These are phyloP conservation scores for Seriola aureovittata DNA, from an alignment of 2,113 vertebrate genomes.

Conservation along the genomic window DNA sequence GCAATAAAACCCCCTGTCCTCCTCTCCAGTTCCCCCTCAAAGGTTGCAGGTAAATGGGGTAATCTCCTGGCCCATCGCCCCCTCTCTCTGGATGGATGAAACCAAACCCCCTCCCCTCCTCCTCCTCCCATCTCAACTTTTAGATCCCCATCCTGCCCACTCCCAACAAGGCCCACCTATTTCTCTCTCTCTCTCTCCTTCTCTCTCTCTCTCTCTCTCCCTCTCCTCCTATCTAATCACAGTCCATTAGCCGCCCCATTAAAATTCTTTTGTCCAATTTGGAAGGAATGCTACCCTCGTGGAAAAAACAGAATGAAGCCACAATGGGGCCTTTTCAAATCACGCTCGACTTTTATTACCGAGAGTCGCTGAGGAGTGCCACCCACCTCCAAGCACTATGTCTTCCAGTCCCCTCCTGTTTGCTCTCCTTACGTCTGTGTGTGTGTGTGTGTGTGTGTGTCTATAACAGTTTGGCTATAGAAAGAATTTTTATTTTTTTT, in stretches of 20 bases:
- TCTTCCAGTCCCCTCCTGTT: constrained; percentile 44
- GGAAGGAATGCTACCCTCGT: constrained; percentile 84
- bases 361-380: constrained; percentile 77
- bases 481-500: not conserved
- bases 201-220: constrained; percentile 32
- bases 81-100: constrained; percentile 74
- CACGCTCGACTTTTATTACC: constrained; percentile 80
- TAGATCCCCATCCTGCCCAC: constrained; percentile 52
- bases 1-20: constrained; percentile 46
- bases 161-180: constrained; percentile 56
- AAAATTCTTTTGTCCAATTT: constrained; percentile 89
- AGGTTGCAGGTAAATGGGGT: constrained; percentile 79
- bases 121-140: constrained; percentile 49
- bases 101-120: constrained; percentile 58
- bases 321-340: constrained; percentile 84
- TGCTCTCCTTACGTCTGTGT: not conserved
- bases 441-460: constrained; percentile 12
- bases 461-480: not conserved
- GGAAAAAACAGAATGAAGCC: constrained; percentile 80
- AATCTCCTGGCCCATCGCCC: constrained; percentile 77
- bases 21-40: constrained; percentile 71
- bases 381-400: constrained; percentile 71
- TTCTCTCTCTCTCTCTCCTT: constrained; percentile 50
- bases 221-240: constrained; percentile 82
- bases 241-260: constrained; percentile 85